Percentiles rank a stretch among this genome's conserved stretches.
Conservation (phyloP, 1,140 invertebrate genomes). For the Portunus trituberculatus region DNA sequence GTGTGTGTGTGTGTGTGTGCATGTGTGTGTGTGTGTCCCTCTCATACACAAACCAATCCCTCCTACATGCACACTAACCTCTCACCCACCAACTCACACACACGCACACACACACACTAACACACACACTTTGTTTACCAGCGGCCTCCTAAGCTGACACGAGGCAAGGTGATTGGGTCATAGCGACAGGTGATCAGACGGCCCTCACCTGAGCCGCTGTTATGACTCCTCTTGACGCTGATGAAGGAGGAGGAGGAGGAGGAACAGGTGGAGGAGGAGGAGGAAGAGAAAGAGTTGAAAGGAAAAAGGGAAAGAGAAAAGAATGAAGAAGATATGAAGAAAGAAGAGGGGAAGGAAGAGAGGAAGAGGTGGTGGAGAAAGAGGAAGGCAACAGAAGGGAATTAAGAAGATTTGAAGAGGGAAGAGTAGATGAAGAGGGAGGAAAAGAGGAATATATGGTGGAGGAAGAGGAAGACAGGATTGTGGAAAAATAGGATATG, state of each 20-base stretch:
- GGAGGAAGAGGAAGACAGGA: background rate
- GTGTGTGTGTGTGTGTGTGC: no score
- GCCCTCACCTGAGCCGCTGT: background rate
- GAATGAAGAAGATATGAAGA: background rate
- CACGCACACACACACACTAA: background rate
- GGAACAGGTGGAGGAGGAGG: background rate
- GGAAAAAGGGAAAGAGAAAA: background rate
- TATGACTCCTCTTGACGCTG: background rate
- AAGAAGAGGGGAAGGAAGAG: background rate
- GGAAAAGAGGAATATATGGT: background rate
- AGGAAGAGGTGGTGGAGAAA: background rate
- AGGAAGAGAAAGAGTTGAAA: background rate
- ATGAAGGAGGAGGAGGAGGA: background rate
- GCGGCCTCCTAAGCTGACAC: background rate
- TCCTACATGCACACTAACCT: background rate
- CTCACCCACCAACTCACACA: background rate
- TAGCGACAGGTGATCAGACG: background rate
- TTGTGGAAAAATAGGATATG: background rate
- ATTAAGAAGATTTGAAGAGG: background rate
- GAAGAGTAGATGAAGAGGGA: background rate
- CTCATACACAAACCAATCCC: background rate
- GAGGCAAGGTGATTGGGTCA: background rate
- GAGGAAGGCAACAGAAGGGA: background rate
- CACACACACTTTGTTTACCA: background rate
- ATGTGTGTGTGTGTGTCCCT: no score